These are phyloP conservation scores for Nasalis larvatus DNA, from an alignment of 2,113 vertebrate genomes.

Conservation along the genomic window DNA sequence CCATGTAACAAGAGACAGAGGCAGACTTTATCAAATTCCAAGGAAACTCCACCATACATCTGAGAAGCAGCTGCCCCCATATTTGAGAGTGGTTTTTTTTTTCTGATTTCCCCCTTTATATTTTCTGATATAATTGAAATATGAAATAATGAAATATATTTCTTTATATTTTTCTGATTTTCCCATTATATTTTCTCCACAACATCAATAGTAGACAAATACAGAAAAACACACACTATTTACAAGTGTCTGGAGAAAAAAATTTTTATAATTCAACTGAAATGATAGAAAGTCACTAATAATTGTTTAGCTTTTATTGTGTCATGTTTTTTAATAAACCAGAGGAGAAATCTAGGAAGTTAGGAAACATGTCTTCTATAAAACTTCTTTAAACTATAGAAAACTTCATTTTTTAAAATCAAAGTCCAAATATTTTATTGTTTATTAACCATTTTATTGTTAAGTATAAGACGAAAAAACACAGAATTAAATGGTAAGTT, in stretches of 20 bases:
- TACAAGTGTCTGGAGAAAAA: neutral
- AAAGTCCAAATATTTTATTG: slow-evolving; percentile 33
- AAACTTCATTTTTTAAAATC: neutral
- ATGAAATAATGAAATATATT: no score
- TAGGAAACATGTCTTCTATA: neutral
- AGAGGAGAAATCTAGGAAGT: slow-evolving; percentile 6
- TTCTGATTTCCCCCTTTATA: slow-evolving; percentile 21
- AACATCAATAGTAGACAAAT: slow-evolving; percentile 15
- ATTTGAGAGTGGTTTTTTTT: slow-evolving; percentile 80
- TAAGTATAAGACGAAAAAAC: slow-evolving; percentile 32
- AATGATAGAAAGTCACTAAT: slow-evolving; percentile 34
- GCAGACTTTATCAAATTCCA: slow-evolving; percentile 83
- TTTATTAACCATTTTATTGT: neutral
- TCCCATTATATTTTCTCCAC: slow-evolving; percentile 14
- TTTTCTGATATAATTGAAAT: no score
- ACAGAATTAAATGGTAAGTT: slow-evolving; percentile 40
- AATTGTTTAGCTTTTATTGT: slow-evolving; percentile 1
- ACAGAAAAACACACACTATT: slow-evolving; percentile 24
- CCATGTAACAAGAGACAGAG: slow-evolving; percentile 85
- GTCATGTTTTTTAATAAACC: slow-evolving; percentile 7
- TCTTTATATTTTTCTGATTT: neutral
- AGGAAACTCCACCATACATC: slow-evolving; percentile 72
- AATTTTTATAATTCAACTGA: neutral
- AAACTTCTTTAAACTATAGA: slow-evolving; percentile 10
- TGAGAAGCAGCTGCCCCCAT: slow-evolving; percentile 88